Conservation (phyloP, 2,888 invertebrate genomes). For the Epinotia demarniana region DNA sequence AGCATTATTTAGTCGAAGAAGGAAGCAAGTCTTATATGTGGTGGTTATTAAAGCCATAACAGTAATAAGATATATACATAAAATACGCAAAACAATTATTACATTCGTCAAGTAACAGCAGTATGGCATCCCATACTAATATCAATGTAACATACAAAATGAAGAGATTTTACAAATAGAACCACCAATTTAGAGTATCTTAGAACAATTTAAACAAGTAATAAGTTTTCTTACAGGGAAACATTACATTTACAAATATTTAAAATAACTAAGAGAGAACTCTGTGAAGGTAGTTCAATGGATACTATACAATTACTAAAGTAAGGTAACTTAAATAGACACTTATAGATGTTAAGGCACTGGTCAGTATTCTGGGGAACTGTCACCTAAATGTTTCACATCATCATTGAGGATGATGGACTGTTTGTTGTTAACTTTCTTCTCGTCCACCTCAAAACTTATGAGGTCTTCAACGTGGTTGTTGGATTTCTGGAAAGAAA, state of each 20-base stretch:
- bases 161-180: conserved; percentile 17
- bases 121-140: conserved; percentile 21
- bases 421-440: conserved; percentile 59
- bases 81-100: conserved; percentile 20
- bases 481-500: conserved; percentile 68
- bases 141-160: conserved; percentile 30
- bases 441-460: conserved; percentile 75
- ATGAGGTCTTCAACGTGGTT: conserved; percentile 71
- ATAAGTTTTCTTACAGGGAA: conserved; percentile 1
- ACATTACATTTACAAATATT: conserved; percentile 6
- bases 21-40: conserved; percentile 13
- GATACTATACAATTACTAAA: conserved; percentile 10
- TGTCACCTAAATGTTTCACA: conserved; percentile 68
- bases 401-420: conserved; percentile 66
- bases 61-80: conserved; percentile 20
- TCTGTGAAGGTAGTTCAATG: conserved; percentile 18
- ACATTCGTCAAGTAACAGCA: conserved; percentile 34
- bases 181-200: conserved; percentile 3
- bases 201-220: conserved; percentile 9
- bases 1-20: neutral
- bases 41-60: conserved; percentile 19
- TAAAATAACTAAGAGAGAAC: conserved; percentile 14
- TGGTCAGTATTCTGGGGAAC: conserved; percentile 77
- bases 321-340: conserved; percentile 45
- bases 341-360: conserved; percentile 69